Evolutionary conservation across 2,888 invertebrate species (phyloP), one percentile per base, ranked within the genome.

Genomic region (Idaea biselata): DNA sequence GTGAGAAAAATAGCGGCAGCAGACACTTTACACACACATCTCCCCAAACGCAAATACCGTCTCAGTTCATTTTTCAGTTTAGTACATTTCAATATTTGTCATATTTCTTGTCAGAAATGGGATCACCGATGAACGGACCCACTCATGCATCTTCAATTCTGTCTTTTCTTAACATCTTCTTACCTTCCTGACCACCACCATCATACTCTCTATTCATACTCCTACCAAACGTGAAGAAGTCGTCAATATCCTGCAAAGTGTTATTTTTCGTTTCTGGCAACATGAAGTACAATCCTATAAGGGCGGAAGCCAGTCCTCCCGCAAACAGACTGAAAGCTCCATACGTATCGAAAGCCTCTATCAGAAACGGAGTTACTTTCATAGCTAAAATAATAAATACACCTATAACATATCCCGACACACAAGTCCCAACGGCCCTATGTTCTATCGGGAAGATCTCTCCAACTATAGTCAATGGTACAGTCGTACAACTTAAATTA

Each of bases 401-500:
- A 0, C 84, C 83, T 16, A 86, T 57, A 3, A 80, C 64, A 0
- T 78, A 61, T 0, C 88, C 87, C 0, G 78, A 70, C 0, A 79
- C 67, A 0, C 78, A 44, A 14, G 81, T 74, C 0, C 87, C 88
- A 0, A 77, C 76, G 7, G 81, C 82, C 70, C 83, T 81, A 61
- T 88, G 84, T 0, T 74, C 79, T 55, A 89, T 74, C 0, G 89
- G 89, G 54, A 83, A 84, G 5, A 89, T 64, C 68, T 89, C 89
- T 0, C 89, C 89, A 25, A 86, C 64, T 16, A 89, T 73, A 1
- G 82, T 80, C 16, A 86, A 64, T 0, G 89, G 83, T 61, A 89
- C 85, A 0, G 87, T 80, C 6, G 85, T 81, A 60, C 86, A 84
- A 1, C 88, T 89, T 17, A 88, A 77, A 68, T 88, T 89, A 0